A percentile compares a stretch with the other conserved stretches of the same genome.
These are phyloP conservation scores for Stichopus horrens DNA, from an alignment of 53 echinoderm and acorn worm species.

Conservation along the genomic window DNA sequence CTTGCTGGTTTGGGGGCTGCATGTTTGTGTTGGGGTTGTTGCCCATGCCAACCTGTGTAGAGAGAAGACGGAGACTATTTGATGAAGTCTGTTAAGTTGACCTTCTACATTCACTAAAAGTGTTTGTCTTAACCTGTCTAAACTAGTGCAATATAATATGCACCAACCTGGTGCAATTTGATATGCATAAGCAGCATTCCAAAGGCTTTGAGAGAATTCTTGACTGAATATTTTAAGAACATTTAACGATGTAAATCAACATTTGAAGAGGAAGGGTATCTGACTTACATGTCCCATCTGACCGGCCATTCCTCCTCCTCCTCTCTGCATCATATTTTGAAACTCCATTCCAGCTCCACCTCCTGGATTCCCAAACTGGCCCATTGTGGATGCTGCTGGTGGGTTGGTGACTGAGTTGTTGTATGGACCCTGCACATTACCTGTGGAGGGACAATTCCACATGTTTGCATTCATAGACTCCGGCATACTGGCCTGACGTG, in stretches of 20 bases:
- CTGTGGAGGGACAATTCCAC: conserved; percentile 58
- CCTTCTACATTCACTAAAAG: too few species aligned
- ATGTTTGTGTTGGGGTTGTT: conserved; percentile 28
- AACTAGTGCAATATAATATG: too few species aligned
- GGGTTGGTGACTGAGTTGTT: conserved; percentile 41
- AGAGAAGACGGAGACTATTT: not conserved
- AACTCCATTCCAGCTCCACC: conserved; percentile 62
- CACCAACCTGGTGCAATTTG: too few species aligned
- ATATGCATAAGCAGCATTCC: too few species aligned
- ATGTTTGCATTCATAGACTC: conserved; percentile 57
- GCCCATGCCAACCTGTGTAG: conserved; percentile 11
- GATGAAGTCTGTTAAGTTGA: too few species aligned
- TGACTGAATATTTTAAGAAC: not conserved
- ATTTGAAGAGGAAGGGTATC: not conserved
- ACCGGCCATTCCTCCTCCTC: conserved; percentile 35
- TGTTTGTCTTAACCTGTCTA: too few species aligned
- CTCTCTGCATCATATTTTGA: conserved; percentile 71
- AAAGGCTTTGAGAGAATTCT: not conserved
- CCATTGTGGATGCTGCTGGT: conserved; percentile 30
- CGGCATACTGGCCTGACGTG: conserved; percentile 46
- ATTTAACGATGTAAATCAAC: not conserved
- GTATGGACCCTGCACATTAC: conserved; percentile 41
- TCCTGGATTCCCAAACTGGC: conserved; percentile 38
- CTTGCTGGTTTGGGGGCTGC: conserved; percentile 47
- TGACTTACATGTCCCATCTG: conserved; percentile 38